A percentile compares a stretch with the other conserved stretches of the same genome.
Conservation (phyloP, 2,888 invertebrate species). For the Microdon myrmicae region DNA sequence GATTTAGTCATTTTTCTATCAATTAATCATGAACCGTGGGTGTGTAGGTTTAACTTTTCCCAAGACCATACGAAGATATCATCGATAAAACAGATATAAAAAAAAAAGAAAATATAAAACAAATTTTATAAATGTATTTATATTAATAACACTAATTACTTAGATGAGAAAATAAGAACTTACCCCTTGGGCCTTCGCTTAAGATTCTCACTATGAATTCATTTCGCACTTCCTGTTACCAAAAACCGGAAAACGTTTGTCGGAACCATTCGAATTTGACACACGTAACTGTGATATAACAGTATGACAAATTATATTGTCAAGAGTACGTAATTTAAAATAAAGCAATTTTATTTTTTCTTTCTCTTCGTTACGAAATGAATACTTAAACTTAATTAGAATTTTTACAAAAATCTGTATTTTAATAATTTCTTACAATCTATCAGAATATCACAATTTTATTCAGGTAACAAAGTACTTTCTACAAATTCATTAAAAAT, state of each 20-base stretch:
- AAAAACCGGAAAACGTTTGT: slow-evolving; percentile 5
- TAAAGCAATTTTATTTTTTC: slow-evolving; percentile 11
- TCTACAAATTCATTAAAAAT: slow-evolving; percentile 30
- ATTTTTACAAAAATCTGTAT: slow-evolving; percentile 31
- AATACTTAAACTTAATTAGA: slow-evolving; percentile 19
- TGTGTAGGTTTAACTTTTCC: too few relatives aligned
- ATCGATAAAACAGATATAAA: not conserved
- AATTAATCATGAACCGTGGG: too few relatives aligned
- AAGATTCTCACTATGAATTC: slow-evolving; percentile 13
- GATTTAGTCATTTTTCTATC: too few relatives aligned
- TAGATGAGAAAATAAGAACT: slow-evolving; percentile 44
- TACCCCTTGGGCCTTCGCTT: slow-evolving; percentile 40
- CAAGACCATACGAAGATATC: too few relatives aligned
- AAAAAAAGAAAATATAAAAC: not conserved
- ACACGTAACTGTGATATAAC: slow-evolving; percentile 9
- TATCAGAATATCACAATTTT: slow-evolving; percentile 33
- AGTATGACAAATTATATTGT: slow-evolving; percentile 32
- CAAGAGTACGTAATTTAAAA: slow-evolving; percentile 13
- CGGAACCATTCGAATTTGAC: slow-evolving; percentile 12
- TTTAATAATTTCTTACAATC: slow-evolving; percentile 25
- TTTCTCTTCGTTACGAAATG: slow-evolving; percentile 10
- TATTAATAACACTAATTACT: slow-evolving; percentile 36
- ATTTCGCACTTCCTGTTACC: slow-evolving; percentile 18
- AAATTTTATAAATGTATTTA: slow-evolving; percentile 21
- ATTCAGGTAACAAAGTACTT: slow-evolving; percentile 34